These are phyloP conservation scores for Poeciliopsis occidentalis DNA, from an alignment of 2,113 vertebrate species.

Conservation along the genomic window DNA sequence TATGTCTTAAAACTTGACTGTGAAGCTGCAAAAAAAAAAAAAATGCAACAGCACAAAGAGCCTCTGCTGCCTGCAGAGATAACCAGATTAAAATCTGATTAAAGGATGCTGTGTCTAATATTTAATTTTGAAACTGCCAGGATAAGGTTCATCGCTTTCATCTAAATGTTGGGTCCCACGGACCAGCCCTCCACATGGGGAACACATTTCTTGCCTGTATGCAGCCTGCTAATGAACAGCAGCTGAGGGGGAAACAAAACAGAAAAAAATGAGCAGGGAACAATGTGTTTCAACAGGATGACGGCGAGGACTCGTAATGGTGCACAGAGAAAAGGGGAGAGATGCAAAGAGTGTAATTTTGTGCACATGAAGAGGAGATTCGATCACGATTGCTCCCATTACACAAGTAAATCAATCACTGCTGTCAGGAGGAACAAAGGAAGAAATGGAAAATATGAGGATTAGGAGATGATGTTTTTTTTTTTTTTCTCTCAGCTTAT, in stretches of 20 bases:
- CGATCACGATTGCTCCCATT: constrained; percentile 65
- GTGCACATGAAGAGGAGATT: constrained; percentile 61
- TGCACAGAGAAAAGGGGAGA: not conserved
- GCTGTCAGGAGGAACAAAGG: constrained; percentile 26
- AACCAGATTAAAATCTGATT: constrained; percentile 69
- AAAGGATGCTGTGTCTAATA: constrained; percentile 54
- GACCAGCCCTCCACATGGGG: constrained; percentile 62
- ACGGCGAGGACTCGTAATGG: constrained; percentile 17
- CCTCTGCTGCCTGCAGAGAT: constrained; percentile 38
- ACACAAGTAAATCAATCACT: constrained; percentile 65
- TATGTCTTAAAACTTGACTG: constrained; percentile 24
- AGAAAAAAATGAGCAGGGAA: constrained; percentile 40
- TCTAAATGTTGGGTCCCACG: constrained; percentile 58
- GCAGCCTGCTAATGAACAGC: constrained; percentile 62
- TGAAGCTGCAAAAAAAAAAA: constrained; percentile 41
- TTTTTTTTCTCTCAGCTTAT: not conserved
- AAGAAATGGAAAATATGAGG: constrained; percentile 21
- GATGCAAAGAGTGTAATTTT: constrained; percentile 46
- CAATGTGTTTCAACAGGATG: constrained; percentile 63
- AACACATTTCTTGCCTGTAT: constrained; percentile 62
- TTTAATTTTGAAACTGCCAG: constrained; percentile 62
- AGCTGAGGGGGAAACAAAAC: constrained; percentile 53
- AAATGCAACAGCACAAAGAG: constrained; percentile 40
- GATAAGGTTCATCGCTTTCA: constrained; percentile 63
- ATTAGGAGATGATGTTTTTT: constrained; percentile 3